Conservation (phyloP, 2,888 invertebrate genomes). For the Stegophylla sp. region DNA sequence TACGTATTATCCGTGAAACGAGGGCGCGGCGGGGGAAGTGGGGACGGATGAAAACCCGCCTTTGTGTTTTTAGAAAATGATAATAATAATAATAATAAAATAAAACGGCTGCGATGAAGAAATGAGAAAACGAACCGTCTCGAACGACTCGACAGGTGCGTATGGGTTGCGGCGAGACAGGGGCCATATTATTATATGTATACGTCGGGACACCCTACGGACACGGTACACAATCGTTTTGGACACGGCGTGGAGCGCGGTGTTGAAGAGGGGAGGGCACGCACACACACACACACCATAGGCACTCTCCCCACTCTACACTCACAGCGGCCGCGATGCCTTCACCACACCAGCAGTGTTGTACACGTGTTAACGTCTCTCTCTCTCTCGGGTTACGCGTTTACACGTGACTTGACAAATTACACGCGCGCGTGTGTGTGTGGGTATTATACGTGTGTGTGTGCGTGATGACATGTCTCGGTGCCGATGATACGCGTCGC, state of each 20-base stretch:
- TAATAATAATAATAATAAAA: conserved; percentile 1
- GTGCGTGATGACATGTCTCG: not conserved
- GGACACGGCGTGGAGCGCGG: conserved; percentile 17
- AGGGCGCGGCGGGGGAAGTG: no score
- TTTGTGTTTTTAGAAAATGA: conserved; percentile 9
- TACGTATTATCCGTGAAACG: not conserved
- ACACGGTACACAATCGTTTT: conserved; percentile 46
- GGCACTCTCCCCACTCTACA: no score
- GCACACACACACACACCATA: no score
- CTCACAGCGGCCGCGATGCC: no score
- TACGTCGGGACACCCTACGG: conserved; percentile 21
- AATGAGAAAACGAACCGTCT: not conserved
- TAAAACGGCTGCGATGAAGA: not conserved
- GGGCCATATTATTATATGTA: not conserved
- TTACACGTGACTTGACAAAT: conserved; percentile 56
- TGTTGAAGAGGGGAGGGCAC: not conserved
- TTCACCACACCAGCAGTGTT: not conserved
- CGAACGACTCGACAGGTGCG: conserved; percentile 34
- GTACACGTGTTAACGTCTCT: conserved; percentile 58
- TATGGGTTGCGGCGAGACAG: not conserved
- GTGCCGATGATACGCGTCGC: conserved; percentile 6
- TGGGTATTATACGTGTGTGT: not conserved
- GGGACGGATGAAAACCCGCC: no score
- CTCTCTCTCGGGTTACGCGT: conserved; percentile 53
- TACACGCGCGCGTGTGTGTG: conserved; percentile 2